phyloP scores from a whole-genome alignment of 2,888 invertebrate genomes.

The Chalcis sispes region DNA sequence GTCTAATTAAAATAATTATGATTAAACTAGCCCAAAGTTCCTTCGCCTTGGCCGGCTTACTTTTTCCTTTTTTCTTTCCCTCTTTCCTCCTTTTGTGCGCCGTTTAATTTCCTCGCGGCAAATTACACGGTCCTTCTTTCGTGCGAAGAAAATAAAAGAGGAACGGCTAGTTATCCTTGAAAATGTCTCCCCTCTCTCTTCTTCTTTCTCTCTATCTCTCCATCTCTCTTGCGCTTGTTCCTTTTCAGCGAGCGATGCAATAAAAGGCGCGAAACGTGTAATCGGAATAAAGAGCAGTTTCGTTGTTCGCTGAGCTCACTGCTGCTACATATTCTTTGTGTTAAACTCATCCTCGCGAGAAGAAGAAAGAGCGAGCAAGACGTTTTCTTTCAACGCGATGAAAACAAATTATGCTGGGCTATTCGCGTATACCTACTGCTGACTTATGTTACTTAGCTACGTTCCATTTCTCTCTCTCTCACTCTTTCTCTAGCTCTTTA shows the following conservation, averaged over 20 bases:
- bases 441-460: background rate
- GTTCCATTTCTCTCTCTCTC: no score
- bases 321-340: background rate
- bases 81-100: slow-evolving; percentile 30
- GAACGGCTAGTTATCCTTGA: slow-evolving; percentile 29
- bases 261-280: slow-evolving; percentile 48
- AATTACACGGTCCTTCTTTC: slow-evolving; percentile 45
- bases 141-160: slow-evolving; percentile 50
- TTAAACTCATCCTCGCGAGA: slow-evolving; percentile 13
- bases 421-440: background rate
- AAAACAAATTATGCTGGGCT: slow-evolving; percentile 36
- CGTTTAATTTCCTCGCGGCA: slow-evolving; percentile 54
- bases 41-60: slow-evolving; percentile 24
- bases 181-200: slow-evolving; percentile 23
- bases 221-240: background rate
- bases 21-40: slow-evolving; percentile 63
- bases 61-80: background rate
- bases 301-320: background rate
- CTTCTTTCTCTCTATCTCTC: background rate
- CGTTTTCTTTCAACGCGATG: background rate
- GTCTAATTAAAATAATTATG: slow-evolving; percentile 68
- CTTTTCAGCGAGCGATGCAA: slow-evolving; percentile 15
- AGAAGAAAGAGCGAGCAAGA: no score
- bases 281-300: slow-evolving; percentile 47
- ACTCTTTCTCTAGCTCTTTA: no score